These are phyloP conservation scores for Python bivittatus DNA, from an alignment of 2,113 vertebrate species.

Conservation along the genomic window DNA sequence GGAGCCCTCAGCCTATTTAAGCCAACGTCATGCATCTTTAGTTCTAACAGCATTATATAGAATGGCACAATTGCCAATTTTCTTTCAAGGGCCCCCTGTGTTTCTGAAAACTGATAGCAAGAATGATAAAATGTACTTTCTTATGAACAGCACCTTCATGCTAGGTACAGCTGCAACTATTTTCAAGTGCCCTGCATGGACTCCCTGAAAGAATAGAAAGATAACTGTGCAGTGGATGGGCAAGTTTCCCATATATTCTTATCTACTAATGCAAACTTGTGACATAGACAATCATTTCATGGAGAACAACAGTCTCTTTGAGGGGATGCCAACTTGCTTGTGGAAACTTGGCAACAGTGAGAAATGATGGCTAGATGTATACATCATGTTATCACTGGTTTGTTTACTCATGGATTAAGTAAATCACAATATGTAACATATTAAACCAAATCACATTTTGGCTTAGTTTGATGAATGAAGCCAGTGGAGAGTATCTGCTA, in stretches of 20 bases:
- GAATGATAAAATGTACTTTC: too few relatives aligned
- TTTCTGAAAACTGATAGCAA: background rate
- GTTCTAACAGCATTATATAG: background rate
- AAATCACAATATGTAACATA: background rate
- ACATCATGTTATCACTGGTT: background rate
- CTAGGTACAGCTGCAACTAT: too few relatives aligned
- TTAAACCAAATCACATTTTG: too few relatives aligned
- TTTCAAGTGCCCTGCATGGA: too few relatives aligned
- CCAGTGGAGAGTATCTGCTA: too few relatives aligned
- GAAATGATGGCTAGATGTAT: background rate
- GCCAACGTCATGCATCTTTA: background rate
- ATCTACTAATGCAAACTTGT: background rate
- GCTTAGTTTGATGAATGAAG: too few relatives aligned
- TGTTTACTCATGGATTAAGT: background rate
- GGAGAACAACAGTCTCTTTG: background rate
- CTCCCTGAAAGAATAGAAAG: too few relatives aligned
- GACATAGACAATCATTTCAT: background rate
- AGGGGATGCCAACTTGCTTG: background rate
- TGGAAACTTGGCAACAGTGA: background rate
- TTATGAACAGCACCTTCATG: too few relatives aligned
- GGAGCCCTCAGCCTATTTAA: background rate
- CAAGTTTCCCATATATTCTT: background rate
- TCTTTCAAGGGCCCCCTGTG: background rate
- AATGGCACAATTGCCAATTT: background rate
- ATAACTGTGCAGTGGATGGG: too few relatives aligned